A percentile compares a stretch with the other conserved stretches of the same genome.
Conservation (phyloP, 2,113 vertebrate genomes). For the Shinisaurus crocodilurus region DNA sequence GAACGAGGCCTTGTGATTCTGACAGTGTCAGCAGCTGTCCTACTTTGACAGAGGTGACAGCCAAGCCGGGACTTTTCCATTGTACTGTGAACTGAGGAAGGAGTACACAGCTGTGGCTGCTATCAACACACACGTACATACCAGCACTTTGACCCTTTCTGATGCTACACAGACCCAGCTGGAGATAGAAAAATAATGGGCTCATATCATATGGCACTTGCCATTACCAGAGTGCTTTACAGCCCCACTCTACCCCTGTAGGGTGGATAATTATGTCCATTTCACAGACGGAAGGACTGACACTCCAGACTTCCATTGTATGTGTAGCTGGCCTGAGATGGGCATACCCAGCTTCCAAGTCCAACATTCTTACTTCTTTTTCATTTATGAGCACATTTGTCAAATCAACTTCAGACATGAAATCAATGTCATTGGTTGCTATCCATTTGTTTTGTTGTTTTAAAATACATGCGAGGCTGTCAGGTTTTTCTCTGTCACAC, state of each 20-base stretch:
- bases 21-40: conserved; percentile 53
- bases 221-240: neutral
- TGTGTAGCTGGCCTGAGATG: no score
- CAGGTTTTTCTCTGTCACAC: neutral
- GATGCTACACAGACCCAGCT: conserved; percentile 65
- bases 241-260: neutral
- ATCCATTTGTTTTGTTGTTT: conserved; percentile 19
- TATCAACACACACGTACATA: neutral
- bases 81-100: conserved; percentile 59
- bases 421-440: conserved; percentile 13
- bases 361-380: neutral
- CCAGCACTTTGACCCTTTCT: conserved; percentile 60
- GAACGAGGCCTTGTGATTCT: conserved; percentile 54
- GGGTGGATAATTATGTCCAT: neutral
- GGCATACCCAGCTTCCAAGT: neutral
- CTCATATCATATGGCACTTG: neutral
- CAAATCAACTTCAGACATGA: conserved; percentile 42
- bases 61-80: conserved; percentile 53
- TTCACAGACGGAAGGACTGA: neutral
- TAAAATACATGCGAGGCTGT: conserved; percentile 39
- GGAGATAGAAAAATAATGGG: conserved; percentile 41
- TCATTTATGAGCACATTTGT: conserved; percentile 52
- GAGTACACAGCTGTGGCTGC: neutral
- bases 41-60: conserved; percentile 64
- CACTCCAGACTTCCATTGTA: neutral